Base-by-base conservation (phyloP, 2,113 vertebrate species). In the Gobiocypris rarus region DNA sequence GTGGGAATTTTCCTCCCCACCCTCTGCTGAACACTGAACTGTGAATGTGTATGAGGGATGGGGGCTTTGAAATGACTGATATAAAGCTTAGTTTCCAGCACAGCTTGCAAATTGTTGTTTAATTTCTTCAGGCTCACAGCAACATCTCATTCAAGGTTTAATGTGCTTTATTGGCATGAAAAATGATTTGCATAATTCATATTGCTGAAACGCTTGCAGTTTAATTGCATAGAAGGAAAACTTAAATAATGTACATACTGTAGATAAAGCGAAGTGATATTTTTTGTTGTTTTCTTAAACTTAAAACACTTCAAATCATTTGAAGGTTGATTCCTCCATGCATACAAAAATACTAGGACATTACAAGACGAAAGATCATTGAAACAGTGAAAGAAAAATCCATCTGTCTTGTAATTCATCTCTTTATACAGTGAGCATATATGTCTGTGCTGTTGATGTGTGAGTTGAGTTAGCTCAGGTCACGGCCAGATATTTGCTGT, bases 1-100 rank as follows among this genome's bases (percentile, higher is more conserved):
- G 89, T 85, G 86, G 91, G 90, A 87, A 88, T 84, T 75, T 58
- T 48, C 83, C 61, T 34, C 54, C 61, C 58, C 7, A 22, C 17
- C 19, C 48, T 56, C 52, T 19, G 50, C 14, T 76, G 75, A 76
- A 76, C 75, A 76, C 50, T 48, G 54, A 80, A 48, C 56, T 71
- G 79, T 63, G 43, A 41, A 70, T 63, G 41, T n/a, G 59, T 24
- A 15, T 67, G 22, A 24, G 61, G 24, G 75, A 73, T 76, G 56
- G n/a, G 19, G 59, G 58, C 63, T 75, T 82, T 81, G 76, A 56
- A 69, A 83, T 69, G 67, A 78, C 31, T 65, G 74, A 41, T 82
- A 75, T 71, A 76, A 74, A 38, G n/a, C 75, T 87, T 67, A 52
- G 45, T 45, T 31, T 58, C 67, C 34, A 58, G 43, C 78, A 50